Percentiles rank a stretch among this genome's conserved stretches.
Evolutionary conservation across 2,113 vertebrate species (phyloP).

Genomic region (Chunga burmeisteri): DNA sequence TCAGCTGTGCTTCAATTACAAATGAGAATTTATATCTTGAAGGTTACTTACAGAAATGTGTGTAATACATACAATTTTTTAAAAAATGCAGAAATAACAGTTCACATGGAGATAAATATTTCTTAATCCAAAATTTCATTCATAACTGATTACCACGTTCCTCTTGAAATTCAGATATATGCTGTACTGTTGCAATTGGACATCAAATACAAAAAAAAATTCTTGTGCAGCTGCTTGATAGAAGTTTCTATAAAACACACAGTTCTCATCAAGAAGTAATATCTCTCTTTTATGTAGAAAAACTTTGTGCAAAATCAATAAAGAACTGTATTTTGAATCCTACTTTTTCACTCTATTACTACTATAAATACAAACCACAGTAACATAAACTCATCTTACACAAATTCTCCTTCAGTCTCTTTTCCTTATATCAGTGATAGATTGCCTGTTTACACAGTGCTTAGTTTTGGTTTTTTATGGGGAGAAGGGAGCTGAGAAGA

Average conservation of each 20-base stretch:
- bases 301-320: not conserved
- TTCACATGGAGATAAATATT: not conserved
- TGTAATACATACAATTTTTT: not conserved
- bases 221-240: not conserved
- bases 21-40: not conserved
- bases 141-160: not conserved
- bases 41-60: too few species aligned
- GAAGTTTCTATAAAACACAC: not conserved
- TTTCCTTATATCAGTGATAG: not conserved
- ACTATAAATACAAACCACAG: not conserved
- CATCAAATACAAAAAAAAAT: not conserved
- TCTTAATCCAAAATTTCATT: not conserved
- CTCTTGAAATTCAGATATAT: not conserved
- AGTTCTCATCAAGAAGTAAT: not conserved
- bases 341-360: not conserved
- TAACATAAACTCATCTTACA: slow-evolving; percentile 10
- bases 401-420: slow-evolving; percentile 20
- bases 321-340: not conserved
- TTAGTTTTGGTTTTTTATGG: not conserved
- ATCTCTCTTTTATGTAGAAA: not conserved
- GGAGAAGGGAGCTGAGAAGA: not conserved
- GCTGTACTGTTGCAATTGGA: not conserved
- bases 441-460: not conserved
- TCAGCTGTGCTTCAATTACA: not conserved
- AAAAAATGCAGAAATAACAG: not conserved